A percentile compares a stretch with the other conserved stretches of the same genome.
These are phyloP conservation scores for Ladona fulva DNA, from an alignment of 1,140 invertebrate genomes.

Conservation along the genomic window DNA sequence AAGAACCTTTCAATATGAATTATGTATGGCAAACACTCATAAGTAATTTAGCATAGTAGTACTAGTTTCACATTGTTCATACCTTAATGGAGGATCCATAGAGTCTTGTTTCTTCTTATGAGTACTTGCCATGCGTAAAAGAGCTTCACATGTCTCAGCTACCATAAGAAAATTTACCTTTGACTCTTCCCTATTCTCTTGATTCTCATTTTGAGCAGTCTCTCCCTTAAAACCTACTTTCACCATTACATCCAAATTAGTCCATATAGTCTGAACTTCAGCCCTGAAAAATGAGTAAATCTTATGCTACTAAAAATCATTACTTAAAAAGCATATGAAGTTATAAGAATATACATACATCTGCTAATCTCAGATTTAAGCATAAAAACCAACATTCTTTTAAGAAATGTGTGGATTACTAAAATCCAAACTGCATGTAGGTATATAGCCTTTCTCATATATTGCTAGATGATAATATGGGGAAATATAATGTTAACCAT, in stretches of 20 bases:
- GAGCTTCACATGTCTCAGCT: conserved; percentile 47
- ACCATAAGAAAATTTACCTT: conserved; percentile 45
- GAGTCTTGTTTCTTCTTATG: conserved; percentile 23
- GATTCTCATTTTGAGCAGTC: background rate
- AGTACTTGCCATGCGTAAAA: conserved; percentile 38
- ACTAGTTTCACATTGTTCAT: background rate
- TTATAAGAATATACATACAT: too few species aligned
- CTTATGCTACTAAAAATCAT: conserved; percentile 20
- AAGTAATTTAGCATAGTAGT: too few species aligned
- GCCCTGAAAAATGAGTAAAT: conserved; percentile 31
- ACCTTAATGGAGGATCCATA: conserved; percentile 23
- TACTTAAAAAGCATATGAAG: too few species aligned
- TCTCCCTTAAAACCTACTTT: conserved; percentile 39
- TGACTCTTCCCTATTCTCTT: conserved; percentile 33
- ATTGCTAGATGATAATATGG: too few species aligned
- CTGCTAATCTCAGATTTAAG: too few species aligned
- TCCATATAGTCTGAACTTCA: conserved; percentile 43
- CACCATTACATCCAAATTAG: conserved; percentile 50
- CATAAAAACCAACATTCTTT: too few species aligned
- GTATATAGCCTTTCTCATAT: too few species aligned
- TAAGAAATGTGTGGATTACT: too few species aligned
- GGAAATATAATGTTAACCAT: too few species aligned
- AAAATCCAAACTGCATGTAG: too few species aligned
- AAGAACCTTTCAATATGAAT: too few species aligned
- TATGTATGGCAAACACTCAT: too few species aligned